These are phyloP conservation scores for Phoebastria nigripes DNA, from an alignment of 2,797 vertebrate species.

Conservation along the genomic window DNA sequence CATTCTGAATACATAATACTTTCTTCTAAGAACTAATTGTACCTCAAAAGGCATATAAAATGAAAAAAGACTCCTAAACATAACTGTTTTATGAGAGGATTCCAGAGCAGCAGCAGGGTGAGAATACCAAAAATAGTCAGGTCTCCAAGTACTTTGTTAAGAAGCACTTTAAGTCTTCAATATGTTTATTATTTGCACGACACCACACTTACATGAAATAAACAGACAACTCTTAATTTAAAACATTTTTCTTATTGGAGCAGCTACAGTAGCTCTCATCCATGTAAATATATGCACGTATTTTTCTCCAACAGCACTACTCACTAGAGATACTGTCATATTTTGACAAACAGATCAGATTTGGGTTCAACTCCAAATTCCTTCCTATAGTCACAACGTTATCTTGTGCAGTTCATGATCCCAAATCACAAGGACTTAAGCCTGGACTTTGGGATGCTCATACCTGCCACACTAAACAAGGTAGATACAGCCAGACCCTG, in stretches of 20 bases:
- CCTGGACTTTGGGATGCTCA: not conserved
- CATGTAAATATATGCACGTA: not conserved
- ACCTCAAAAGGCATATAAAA: conserved; percentile 26
- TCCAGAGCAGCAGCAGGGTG: not conserved
- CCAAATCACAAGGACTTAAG: not conserved
- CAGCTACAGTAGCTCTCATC: not conserved
- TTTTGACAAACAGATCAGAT: not conserved
- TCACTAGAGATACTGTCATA: not conserved
- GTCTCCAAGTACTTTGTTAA: conserved; percentile 19
- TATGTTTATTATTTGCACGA: conserved; percentile 6
- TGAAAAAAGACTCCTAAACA: not conserved
- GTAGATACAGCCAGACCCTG: not conserved
- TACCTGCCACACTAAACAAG: not conserved
- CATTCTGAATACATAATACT: not conserved
- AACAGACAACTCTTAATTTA: conserved; percentile 24
- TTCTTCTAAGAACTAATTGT: conserved; percentile 13
- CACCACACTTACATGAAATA: not conserved
- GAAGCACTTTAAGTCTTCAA: not conserved
- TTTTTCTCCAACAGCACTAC: not conserved
- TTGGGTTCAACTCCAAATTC: not conserved
- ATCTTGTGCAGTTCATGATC: not conserved
- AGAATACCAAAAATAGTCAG: conserved; percentile 32
- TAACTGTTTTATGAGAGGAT: conserved; percentile 22
- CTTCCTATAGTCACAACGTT: not conserved
- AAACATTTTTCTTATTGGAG: not conserved